Conservation (phyloP, 2,797 vertebrate species). For the Ptychadena robeensis region DNA sequence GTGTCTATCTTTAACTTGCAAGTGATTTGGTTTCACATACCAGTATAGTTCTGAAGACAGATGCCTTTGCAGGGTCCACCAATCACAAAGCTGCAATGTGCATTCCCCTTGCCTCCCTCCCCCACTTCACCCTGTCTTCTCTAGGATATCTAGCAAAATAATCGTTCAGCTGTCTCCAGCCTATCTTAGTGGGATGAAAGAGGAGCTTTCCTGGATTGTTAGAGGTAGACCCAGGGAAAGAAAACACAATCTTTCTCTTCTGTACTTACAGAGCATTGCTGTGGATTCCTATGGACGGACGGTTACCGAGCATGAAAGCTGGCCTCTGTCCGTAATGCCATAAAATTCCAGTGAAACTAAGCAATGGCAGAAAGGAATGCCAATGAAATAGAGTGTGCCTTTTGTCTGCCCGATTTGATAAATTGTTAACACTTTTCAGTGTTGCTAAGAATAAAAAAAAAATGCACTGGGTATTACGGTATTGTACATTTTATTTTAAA, state of each 20-base stretch:
- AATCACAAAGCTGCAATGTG: constrained; percentile 76
- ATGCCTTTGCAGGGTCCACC: constrained; percentile 78
- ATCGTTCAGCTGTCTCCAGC: constrained; percentile 70
- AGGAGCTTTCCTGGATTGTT: constrained; percentile 66
- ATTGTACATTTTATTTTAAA: too few relatives aligned
- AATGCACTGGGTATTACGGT: too few relatives aligned
- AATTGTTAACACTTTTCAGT: background rate
- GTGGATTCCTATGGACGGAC: constrained; percentile 65
- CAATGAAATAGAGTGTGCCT: background rate
- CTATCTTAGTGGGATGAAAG: constrained; percentile 66
- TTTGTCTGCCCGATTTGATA: constrained; percentile 12
- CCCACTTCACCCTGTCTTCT: constrained; percentile 68
- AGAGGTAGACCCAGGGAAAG: constrained; percentile 59
- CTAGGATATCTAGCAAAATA: constrained; percentile 62
- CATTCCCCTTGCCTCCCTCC: constrained; percentile 65
- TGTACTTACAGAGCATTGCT: constrained; percentile 68
- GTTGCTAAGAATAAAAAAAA: too few relatives aligned
- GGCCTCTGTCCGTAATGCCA: background rate
- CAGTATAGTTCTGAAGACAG: constrained; percentile 85
- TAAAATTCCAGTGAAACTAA: constrained; percentile 13
- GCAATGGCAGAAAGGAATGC: constrained; percentile 27
- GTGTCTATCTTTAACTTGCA: constrained; percentile 98
- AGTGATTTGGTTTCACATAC: constrained; percentile 94
- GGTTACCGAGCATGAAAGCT: constrained; percentile 60
- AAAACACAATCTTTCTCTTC: constrained; percentile 41